phyloP scores from a whole-genome alignment of 1,140 invertebrate species.

The Drosophila ercepeae region DNA sequence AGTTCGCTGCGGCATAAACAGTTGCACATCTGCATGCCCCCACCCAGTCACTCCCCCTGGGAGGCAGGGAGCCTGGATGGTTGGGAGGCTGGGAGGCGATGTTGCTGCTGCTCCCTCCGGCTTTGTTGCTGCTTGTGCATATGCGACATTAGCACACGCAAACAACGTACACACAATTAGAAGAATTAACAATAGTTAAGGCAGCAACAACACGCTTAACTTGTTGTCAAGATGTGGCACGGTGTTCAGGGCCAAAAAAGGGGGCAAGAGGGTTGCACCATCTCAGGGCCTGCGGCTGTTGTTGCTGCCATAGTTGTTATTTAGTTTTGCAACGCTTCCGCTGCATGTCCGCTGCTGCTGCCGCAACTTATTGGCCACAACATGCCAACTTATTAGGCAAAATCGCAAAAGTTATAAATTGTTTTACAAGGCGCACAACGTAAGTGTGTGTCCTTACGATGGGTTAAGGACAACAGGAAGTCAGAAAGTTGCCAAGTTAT shows the following conservation, averaged over 20 bases:
- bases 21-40: conserved; percentile 73
- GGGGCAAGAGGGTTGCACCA: neutral
- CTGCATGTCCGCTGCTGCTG: conserved; percentile 45
- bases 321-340: conserved; percentile 63
- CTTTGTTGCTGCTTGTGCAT: conserved; percentile 58
- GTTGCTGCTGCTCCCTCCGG: conserved; percentile 20
- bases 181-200: conserved; percentile 80
- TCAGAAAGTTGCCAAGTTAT: conserved; percentile 47
- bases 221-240: conserved; percentile 55
- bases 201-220: conserved; percentile 55
- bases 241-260: conserved; percentile 12
- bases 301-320: conserved; percentile 63
- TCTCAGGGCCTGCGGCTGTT: conserved; percentile 24
- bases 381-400: conserved; percentile 81
- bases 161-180: conserved; percentile 81
- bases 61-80: neutral
- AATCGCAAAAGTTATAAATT: conserved; percentile 81
- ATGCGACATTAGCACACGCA: conserved; percentile 80
- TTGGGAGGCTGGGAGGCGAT: conserved; percentile 10
- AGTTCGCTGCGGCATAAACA: conserved; percentile 60
- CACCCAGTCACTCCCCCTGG: conserved; percentile 3
- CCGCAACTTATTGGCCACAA: conserved; percentile 80
- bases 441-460: conserved; percentile 15
- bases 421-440: conserved; percentile 77
- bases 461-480: conserved; percentile 52